A percentile compares a stretch with the other conserved stretches of the same genome.
phyloP scores from a whole-genome alignment of 2,888 invertebrate species.

The Plebejus argus region DNA sequence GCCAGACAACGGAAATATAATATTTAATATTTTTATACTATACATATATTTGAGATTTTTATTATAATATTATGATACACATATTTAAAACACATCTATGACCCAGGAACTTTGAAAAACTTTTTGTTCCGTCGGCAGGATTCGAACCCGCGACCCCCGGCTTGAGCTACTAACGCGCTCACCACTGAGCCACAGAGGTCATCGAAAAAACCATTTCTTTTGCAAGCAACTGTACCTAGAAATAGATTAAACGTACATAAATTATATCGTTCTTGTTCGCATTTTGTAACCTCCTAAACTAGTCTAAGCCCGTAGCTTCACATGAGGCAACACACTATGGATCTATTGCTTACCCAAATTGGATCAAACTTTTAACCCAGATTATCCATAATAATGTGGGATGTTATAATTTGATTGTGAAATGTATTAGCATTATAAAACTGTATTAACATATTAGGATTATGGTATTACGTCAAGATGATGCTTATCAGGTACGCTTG shows the following conservation, averaged over 20 bases:
- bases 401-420: neutral
- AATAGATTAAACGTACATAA: conserved; percentile 8
- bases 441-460: neutral
- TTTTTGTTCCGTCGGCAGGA: no score
- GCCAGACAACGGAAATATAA: no score
- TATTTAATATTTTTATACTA: no score
- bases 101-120: no score
- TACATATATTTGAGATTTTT: no score
- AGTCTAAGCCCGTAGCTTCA: neutral
- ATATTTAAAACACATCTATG: no score
- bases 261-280: conserved; percentile 1
- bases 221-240: neutral
- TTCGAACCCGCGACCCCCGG: no score
- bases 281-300: neutral
- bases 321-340: neutral
- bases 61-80: no score
- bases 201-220: no score
- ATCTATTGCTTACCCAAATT: neutral
- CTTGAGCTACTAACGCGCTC: no score
- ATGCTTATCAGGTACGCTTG: no score
- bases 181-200: no score
- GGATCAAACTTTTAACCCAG: neutral
- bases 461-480: neutral
- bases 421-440: neutral
- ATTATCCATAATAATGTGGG: neutral